Base-by-base conservation (phyloP, 2,113 vertebrate genomes). In the Hemiscyllium ocellatum region DNA sequence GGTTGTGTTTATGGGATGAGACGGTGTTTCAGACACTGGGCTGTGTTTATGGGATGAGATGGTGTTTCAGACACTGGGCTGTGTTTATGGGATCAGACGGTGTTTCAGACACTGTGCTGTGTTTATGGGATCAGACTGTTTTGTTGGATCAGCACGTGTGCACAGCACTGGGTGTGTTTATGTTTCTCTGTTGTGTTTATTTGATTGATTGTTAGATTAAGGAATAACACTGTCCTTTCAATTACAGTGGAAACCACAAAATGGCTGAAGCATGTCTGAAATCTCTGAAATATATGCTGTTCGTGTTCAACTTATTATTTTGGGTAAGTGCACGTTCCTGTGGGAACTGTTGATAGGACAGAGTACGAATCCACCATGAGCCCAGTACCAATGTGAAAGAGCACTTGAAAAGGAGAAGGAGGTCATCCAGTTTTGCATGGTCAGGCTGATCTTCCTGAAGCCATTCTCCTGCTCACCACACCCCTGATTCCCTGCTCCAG, bases 221-320 rank as follows among this genome's bases (percentile, higher is more conserved):
- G 22, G 13, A 93, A 7, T 93, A 93, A 93, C 15, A 37, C 33
- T n/a, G 61, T 95, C 96, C 29, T 8, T 76, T 65, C 65, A 17
- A 95, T 96, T 42, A 24, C 96, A 95, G 97, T 33, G 96, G 95
- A 94, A 95, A 68, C 78, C 95, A 94, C 70, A 96, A 10, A 95
- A 97, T 97, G 96, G 95, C 96, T 15, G 96, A 96, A 86, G 96
- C 96, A 96, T 96, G 86, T 69, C 95, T 97, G 87, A 96, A 96
- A 96, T 19, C 96, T 29, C 96, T 97, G 96, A 97, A 97, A 47
- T 97, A 97, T 95, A 89, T 97, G 66, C 96, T 97, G 69, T 97
- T 97, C 96, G 95, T 95, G 95, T 97, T 97, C 96, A 97, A 97
- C 94, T 96, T 97, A 87, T 70, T 97, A 42, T 97, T 97, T 96